A percentile compares a stretch with the other conserved stretches of the same genome.
Conservation (phyloP, 2,888 invertebrate species). For the Cerastis rubricosa region DNA sequence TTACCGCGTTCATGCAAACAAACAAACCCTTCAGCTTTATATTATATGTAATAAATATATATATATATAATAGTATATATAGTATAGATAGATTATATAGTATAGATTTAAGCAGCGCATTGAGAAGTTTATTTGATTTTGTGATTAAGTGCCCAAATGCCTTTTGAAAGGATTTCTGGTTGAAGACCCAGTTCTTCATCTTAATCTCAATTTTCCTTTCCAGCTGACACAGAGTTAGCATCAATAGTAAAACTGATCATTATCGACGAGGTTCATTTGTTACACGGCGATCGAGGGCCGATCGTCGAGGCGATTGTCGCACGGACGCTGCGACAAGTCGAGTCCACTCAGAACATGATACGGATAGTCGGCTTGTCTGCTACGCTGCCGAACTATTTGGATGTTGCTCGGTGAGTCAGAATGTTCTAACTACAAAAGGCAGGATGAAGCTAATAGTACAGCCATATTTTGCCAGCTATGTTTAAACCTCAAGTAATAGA, state of each 20-base stretch:
- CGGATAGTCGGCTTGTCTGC: slow-evolving; percentile 99
- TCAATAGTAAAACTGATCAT: slow-evolving; percentile 98
- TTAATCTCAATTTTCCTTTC: slow-evolving; percentile 37
- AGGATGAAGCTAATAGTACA: too few relatives aligned
- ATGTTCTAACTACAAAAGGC: neutral
- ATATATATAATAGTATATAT: too few relatives aligned
- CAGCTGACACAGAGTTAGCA: slow-evolving; percentile 96
- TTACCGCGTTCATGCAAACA: too few relatives aligned
- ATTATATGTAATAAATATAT: too few relatives aligned
- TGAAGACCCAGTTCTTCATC: neutral
- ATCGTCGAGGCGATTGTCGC: slow-evolving; percentile 99
- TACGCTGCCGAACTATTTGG: slow-evolving; percentile 99
- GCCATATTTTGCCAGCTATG: too few relatives aligned
- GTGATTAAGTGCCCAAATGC: too few relatives aligned
- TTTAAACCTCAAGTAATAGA: too few relatives aligned
- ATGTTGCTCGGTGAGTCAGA: slow-evolving; percentile 94
- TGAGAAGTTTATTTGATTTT: too few relatives aligned
- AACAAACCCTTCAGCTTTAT: too few relatives aligned
- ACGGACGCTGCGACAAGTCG: slow-evolving; percentile 97
- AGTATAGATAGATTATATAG: too few relatives aligned
- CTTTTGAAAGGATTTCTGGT: too few relatives aligned
- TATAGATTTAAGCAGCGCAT: too few relatives aligned
- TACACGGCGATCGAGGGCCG: slow-evolving; percentile 99
- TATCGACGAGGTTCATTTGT: slow-evolving; percentile 98
- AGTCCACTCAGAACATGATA: slow-evolving; percentile 98